Percentiles rank a stretch among this genome's conserved stretches.
These are phyloP conservation scores for Colius striatus DNA, from an alignment of 2,113 vertebrate species.

Conservation along the genomic window DNA sequence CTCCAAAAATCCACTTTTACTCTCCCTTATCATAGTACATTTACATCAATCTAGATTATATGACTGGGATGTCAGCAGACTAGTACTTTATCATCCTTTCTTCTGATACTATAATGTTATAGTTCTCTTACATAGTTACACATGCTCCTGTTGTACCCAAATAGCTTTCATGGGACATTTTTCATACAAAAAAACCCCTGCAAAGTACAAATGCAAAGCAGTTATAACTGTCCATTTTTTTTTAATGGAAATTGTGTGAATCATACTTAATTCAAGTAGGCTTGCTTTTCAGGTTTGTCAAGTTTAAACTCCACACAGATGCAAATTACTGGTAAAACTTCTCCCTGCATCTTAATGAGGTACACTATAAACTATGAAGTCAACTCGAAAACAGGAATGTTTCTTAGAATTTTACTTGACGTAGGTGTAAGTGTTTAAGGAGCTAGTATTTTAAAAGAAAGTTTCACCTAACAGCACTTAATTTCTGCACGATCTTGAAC, in stretches of 20 bases:
- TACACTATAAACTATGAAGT: not conserved
- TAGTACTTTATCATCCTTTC: constrained; percentile 1
- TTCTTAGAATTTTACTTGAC: not conserved
- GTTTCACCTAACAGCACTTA: not conserved
- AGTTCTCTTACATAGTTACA: not conserved
- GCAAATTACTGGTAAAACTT: constrained; percentile 64
- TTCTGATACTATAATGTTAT: not conserved
- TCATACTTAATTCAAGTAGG: constrained; percentile 37
- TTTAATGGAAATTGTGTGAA: constrained; percentile 45
- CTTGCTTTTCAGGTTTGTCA: constrained; percentile 62
- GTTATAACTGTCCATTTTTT: constrained; percentile 57
- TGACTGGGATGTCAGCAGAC: not conserved
- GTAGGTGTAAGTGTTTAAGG: not conserved
- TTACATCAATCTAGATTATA: constrained; percentile 55
- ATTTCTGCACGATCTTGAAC: not conserved
- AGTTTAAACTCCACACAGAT: constrained; percentile 60
- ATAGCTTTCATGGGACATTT: not conserved
- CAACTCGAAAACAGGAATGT: constrained; percentile 1
- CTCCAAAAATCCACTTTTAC: constrained; percentile 65
- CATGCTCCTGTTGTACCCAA: not conserved
- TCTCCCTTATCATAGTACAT: constrained; percentile 68
- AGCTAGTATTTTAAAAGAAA: not conserved
- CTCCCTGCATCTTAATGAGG: constrained; percentile 53
- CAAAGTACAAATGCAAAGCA: not conserved
- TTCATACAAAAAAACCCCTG: not conserved